Evolutionary conservation across 2,113 vertebrate species (phyloP).

Genomic region (Sorex fumeus): DNA sequence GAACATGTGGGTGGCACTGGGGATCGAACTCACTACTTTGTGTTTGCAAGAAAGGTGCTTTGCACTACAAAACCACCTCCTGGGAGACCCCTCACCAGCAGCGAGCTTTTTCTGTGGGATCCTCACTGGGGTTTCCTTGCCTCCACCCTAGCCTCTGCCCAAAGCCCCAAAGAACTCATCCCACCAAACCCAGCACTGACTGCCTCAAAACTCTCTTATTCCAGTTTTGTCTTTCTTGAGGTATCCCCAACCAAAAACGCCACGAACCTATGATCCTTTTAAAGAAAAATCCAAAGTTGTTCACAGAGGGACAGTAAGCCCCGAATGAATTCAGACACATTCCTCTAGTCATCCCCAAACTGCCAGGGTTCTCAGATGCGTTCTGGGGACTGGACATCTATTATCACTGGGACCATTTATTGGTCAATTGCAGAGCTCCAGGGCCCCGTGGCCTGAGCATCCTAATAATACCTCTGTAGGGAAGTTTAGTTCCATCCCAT

Average conservation of each 20-base stretch:
- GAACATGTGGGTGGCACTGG: too few relatives aligned
- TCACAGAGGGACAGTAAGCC: not conserved
- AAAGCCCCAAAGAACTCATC: not conserved
- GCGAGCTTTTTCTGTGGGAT: too few relatives aligned
- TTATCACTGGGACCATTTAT: not conserved
- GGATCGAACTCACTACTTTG: too few relatives aligned
- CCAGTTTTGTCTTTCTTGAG: not conserved
- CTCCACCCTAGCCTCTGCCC: not conserved
- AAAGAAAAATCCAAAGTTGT: not conserved
- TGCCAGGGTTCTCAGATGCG: not conserved
- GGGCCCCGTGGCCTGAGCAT: not conserved
- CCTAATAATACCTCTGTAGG: not conserved
- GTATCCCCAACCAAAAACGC: not conserved
- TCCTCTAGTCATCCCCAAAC: conserved; percentile 3
- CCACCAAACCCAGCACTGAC: not conserved
- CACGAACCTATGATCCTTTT: not conserved
- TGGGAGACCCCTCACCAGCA: too few relatives aligned
- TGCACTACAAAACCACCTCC: too few relatives aligned
- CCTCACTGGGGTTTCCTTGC: not conserved
- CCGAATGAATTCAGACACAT: conserved; percentile 14
- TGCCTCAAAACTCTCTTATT: not conserved
- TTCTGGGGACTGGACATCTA: not conserved
- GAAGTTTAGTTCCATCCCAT: not conserved
- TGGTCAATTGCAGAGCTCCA: not conserved
- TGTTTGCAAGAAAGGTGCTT: too few relatives aligned